Evolutionary conservation across 1,140 invertebrate genomes (phyloP), one percentile per base, ranked within the genome.

Genomic region (Macrobrachium nipponense): DNA sequence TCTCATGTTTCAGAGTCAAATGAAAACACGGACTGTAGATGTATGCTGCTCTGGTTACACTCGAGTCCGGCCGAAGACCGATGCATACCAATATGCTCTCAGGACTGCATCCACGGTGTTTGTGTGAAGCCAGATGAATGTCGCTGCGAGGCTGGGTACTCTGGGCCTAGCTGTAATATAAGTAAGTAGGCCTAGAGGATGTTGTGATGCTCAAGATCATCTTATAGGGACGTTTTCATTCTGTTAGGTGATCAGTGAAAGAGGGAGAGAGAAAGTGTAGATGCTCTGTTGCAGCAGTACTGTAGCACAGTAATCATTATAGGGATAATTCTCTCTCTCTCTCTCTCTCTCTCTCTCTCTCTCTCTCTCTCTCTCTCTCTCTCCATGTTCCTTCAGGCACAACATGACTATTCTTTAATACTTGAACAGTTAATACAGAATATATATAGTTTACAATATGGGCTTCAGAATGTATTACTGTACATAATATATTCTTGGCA

Each of bases 91-190:
- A 92, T 97, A 85, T 98, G 97, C 91, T 94, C 93, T 10, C 92
- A 95, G 51, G 92, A 94, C 18, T 98, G 97, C 90, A 92, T 96
- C 62, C 95, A 97, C 91, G 97, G 97, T 18, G 94, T 93, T 64
- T 98, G 97, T 90, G 91, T 96, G 44, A 95, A 94, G 23, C 97
- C 97, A 0, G 95, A 98, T 89, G 93, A 93, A 82, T 98, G 97
- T 91, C 94, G 96, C 91, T 98, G 97, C 90, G 94, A 95, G 83
- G 93, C 94, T 66, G 97, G 96, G 70, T 98, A 95, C 90, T 97
- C 97, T 62, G 97, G 97, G 59, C 95, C 95, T 11, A 93, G 93
- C 59, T 98, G 97, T 91, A 94, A 96, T 92, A 94, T 96, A 91
- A 95, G 97, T 98, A 92, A 95, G 96, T 94, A 20, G 17, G 27